These are phyloP conservation scores for Eurosta solidaginis DNA, from an alignment of 1,140 invertebrate genomes.

Conservation along the genomic window DNA sequence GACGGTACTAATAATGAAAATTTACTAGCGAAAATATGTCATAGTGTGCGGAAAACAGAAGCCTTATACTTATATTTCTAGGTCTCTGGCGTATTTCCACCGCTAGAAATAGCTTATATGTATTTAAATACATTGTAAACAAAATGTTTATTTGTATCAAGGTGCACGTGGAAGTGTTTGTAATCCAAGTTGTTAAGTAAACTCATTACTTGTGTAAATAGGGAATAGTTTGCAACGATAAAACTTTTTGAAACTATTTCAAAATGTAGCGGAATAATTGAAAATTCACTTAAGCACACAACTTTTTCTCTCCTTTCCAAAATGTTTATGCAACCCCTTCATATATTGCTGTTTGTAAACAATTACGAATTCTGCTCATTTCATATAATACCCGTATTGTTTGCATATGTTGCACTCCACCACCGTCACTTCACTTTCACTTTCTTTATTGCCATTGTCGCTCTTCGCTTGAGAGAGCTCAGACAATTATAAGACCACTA, in stretches of 20 bases:
- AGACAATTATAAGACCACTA: neutral
- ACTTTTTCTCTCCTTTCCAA: neutral
- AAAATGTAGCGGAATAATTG: constrained; percentile 26
- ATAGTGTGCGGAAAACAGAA: no score
- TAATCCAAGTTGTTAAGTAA: neutral
- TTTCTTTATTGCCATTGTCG: neutral
- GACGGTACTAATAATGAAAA: no score
- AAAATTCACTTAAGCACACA: constrained; percentile 14
- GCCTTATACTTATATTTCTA: no score
- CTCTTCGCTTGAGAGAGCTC: neutral
- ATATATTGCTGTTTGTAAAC: neutral
- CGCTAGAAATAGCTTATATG: no score
- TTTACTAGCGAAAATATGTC: no score
- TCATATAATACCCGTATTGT: neutral
- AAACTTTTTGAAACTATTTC: constrained; percentile 28
- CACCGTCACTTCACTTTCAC: neutral
- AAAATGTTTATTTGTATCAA: no score
- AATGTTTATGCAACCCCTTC: neutral
- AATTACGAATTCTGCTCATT: constrained; percentile 10
- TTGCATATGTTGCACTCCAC: neutral
- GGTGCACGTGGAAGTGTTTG: neutral
- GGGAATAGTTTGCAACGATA: constrained; percentile 15
- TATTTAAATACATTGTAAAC: no score
- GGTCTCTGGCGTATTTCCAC: no score
- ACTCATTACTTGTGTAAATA: constrained; percentile 26